A percentile compares a stretch with the other conserved stretches of the same genome.
Conservation (phyloP, 2,888 invertebrate species). For the Pseudococcus jackbeardsleyi region DNA sequence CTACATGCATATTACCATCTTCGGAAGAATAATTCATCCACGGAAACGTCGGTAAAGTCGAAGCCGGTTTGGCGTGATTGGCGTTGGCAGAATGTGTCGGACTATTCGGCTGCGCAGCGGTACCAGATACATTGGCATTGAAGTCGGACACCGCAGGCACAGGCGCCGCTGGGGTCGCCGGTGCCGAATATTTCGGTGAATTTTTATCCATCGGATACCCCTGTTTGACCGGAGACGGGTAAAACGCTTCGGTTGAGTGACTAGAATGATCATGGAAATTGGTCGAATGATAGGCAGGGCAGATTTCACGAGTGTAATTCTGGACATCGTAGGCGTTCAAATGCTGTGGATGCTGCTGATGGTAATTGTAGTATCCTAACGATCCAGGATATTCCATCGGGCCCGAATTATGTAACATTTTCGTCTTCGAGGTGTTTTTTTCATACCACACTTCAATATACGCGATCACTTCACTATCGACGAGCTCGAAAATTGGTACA, state of each 20-base stretch:
- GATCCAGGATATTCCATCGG: neutral
- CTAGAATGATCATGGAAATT: conserved; percentile 5
- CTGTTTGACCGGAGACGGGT: neutral
- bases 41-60: conserved; percentile 53
- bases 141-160: neutral
- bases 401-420: conserved; percentile 32
- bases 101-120: neutral
- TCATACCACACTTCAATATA: neutral
- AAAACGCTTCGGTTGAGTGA: neutral
- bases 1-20: conserved; percentile 54
- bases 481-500: neutral
- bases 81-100: neutral
- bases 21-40: conserved; percentile 64
- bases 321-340: neutral
- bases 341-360: neutral
- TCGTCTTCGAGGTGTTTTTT: neutral
- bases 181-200: neutral
- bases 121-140: conserved; percentile 26
- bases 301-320: neutral
- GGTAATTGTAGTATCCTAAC: conserved; percentile 17
- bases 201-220: neutral
- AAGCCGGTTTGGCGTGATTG: conserved; percentile 49
- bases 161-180: no score
- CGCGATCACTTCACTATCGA: neutral
- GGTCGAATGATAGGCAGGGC: neutral